phyloP scores from a whole-genome alignment of 2,113 vertebrate species.

The Mesocricetus auratus region DNA sequence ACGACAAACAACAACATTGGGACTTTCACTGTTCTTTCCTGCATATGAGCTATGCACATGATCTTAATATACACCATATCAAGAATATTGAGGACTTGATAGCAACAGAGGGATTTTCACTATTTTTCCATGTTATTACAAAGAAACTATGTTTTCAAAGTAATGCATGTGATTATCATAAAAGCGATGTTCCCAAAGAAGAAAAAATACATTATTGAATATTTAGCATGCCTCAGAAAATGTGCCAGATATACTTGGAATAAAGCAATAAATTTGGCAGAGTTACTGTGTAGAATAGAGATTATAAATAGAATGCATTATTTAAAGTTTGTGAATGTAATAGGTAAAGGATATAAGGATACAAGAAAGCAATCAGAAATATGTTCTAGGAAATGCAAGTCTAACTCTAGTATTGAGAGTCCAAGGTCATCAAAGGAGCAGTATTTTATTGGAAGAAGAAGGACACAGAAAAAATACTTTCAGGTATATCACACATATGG shows the following conservation, averaged over 20 bases:
- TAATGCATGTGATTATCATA: background rate
- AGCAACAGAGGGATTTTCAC: background rate
- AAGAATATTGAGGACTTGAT: slow-evolving; percentile 20
- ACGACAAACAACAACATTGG: background rate
- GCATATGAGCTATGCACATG: background rate
- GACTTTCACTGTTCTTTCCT: background rate
- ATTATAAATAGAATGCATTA: background rate
- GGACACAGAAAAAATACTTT: background rate
- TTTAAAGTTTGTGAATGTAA: background rate
- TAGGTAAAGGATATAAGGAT: background rate
- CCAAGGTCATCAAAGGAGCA: background rate
- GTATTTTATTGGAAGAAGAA: background rate
- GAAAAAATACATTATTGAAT: slow-evolving; percentile 8
- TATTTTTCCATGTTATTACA: background rate
- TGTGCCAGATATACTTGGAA: background rate
- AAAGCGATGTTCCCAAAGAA: background rate
- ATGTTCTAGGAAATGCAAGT: background rate
- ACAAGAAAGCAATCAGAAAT: background rate
- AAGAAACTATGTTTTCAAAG: background rate
- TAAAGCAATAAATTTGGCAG: slow-evolving; percentile 19
- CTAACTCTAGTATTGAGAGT: background rate
- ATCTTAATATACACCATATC: background rate
- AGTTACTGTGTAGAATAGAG: background rate
- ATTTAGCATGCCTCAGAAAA: slow-evolving; percentile 21
- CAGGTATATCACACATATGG: background rate